Base-by-base conservation (phyloP, 1,140 invertebrate genomes). In the Ips nitidus region DNA sequence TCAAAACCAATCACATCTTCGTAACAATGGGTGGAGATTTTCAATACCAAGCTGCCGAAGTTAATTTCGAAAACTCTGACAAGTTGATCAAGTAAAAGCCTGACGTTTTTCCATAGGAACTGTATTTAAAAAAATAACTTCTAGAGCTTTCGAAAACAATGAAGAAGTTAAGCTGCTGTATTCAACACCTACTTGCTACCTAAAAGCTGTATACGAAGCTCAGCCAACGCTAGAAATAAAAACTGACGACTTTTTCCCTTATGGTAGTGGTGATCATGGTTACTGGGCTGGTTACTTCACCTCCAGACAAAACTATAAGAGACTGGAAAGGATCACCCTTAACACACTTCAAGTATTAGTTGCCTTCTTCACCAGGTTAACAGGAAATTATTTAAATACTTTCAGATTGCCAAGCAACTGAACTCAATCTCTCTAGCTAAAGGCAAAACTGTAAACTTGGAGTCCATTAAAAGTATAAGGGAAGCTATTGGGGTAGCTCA, bases 251-350 rank as follows among this genome's bases (percentile, higher is more conserved):
- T 86, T 86, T 53, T 87, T 94, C 50, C 92, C 93, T 0, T 94
- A 94, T 77, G 90, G 89, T 2, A 86, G 85, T 73, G 84, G 86
- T 58, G 77, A 82, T 2, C 86, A 91, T 75, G 84, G 86, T 0
- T 94, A 89, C 77, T 95, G 92, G 93, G 91, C 91, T 1, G 93
- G 93, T 1, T 95, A 91, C 78, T 95, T 90, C 76, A 91, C 89
- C 1, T 93, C 91, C 0, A 78, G 89, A 70, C 86, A 90, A 1
- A 85, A 86, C 64, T 80, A 90, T 0, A 93, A 93, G 76, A 84
- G 86, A 61, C 81, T 85, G 22, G 85, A 86, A 8, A 82, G 88
- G 55, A 79, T 83, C 72, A 85, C 85, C 1, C 90, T 90, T 73
- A 86, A 87, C 71, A 86, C 90, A 61, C 79, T 92, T 36, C 88